Percentiles rank a stretch among this genome's conserved stretches.
These are phyloP conservation scores for Sphaeridia pumilis DNA, from an alignment of 2,888 invertebrate genomes.

Conservation along the genomic window DNA sequence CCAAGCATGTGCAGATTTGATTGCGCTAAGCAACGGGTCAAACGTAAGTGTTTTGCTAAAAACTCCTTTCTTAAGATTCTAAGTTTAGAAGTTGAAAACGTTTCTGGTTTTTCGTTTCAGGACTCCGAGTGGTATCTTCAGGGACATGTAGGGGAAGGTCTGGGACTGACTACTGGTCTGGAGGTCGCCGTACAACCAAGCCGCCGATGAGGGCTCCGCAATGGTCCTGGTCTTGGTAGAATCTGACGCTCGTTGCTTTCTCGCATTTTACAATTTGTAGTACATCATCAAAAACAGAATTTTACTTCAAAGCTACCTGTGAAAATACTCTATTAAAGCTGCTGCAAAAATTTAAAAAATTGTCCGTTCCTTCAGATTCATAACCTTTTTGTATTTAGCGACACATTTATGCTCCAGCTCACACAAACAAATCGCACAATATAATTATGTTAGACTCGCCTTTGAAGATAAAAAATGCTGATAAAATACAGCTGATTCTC, in stretches of 20 bases:
- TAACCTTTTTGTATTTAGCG: no score
- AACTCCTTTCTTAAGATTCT: neutral
- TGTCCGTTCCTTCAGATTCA: no score
- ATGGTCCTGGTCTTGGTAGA: neutral
- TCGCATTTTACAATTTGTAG: no score
- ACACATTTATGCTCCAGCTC: no score
- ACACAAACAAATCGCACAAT: no score
- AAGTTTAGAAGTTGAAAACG: neutral
- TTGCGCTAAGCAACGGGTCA: conserved; percentile 7
- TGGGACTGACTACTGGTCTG: conserved; percentile 7
- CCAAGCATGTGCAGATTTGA: conserved; percentile 12
- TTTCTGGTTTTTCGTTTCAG: neutral
- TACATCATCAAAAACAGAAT: no score
- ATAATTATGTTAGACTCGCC: no score
- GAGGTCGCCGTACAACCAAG: neutral
- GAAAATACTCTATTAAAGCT: no score
- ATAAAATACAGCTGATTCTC: no score
- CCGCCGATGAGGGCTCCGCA: neutral
- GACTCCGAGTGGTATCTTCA: conserved; percentile 8
- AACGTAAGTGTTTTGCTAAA: conserved; percentile 6
- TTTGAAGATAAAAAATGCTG: no score
- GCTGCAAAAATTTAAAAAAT: no score
- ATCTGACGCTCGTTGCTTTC: neutral
- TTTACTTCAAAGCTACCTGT: no score
- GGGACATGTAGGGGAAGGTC: conserved; percentile 6